A percentile compares a stretch with the other conserved stretches of the same genome.
Evolutionary conservation across 2,888 invertebrate genomes (phyloP).

Genomic region (Magallana nippona): DNA sequence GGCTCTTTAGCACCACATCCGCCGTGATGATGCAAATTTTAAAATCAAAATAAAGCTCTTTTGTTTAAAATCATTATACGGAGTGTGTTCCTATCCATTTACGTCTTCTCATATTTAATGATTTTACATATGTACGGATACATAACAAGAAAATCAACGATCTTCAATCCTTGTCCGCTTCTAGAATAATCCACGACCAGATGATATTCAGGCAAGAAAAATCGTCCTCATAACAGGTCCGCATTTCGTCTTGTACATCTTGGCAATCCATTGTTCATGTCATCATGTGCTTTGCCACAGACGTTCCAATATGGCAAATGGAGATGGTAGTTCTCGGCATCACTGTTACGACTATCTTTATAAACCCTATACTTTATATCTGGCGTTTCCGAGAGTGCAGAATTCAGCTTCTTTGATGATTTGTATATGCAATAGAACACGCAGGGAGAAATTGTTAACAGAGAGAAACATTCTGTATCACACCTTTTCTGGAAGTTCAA

Average conservation of each 20-base stretch:
- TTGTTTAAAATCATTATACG: slow-evolving; percentile 35
- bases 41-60: neutral
- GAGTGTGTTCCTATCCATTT: slow-evolving; percentile 20
- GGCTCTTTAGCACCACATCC: slow-evolving; percentile 21
- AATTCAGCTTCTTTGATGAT: slow-evolving; percentile 30
- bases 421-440: neutral
- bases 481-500: slow-evolving; percentile 30
- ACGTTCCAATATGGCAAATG: neutral
- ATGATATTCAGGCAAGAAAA: slow-evolving; percentile 21
- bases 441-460: neutral
- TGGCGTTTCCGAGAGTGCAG: slow-evolving; percentile 38
- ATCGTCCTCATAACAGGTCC: slow-evolving; percentile 35
- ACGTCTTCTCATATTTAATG: slow-evolving; percentile 21
- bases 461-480: slow-evolving; percentile 35
- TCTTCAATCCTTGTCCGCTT: neutral
- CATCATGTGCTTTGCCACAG: neutral
- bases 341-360: slow-evolving; percentile 11
- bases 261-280: slow-evolving; percentile 2
- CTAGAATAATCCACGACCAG: slow-evolving; percentile 19
- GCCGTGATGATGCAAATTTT: neutral
- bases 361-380: slow-evolving; percentile 30
- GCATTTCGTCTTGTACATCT: slow-evolving; percentile 3
- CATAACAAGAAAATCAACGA: slow-evolving; percentile 21
- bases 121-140: slow-evolving; percentile 10
- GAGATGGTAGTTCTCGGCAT: slow-evolving; percentile 1